Conservation (phyloP, 2,113 vertebrate species). For the Falco punctatus region DNA sequence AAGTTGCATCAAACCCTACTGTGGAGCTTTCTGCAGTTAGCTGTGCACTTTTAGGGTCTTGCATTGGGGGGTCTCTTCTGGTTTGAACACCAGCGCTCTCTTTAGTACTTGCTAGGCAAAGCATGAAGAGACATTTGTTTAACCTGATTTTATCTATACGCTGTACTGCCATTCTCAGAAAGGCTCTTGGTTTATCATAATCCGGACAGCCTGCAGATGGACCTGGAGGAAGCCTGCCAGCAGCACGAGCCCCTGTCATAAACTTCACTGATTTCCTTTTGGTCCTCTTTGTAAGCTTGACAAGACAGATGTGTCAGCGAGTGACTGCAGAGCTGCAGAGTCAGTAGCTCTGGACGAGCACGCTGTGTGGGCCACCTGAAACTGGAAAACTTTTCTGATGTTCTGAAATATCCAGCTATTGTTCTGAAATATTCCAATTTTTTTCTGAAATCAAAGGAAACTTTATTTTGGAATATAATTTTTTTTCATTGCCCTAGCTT, state of each 20-base stretch:
- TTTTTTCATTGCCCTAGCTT: accelerated
- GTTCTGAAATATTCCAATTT: background rate
- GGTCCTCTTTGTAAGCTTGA: background rate
- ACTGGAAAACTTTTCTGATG: background rate
- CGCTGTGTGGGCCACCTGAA: background rate
- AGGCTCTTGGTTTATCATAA: background rate
- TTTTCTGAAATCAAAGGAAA: background rate
- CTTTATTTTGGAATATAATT: background rate
- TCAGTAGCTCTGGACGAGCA: background rate
- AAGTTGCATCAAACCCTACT: background rate
- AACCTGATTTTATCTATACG: background rate
- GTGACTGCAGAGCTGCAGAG: background rate
- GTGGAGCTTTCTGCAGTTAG: background rate
- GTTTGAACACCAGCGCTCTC: background rate
- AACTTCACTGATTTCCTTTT: background rate
- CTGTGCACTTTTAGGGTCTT: background rate
- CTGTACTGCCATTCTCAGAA: background rate
- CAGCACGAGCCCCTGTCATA: background rate
- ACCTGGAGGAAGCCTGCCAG: background rate
- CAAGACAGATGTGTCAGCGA: background rate
- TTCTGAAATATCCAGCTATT: background rate
- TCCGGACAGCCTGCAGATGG: background rate
- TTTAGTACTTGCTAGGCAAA: background rate
- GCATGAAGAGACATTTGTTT: background rate
- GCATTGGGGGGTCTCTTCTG: background rate